Conservation (phyloP, 1,140 invertebrate species). For the Drosophila repleta region DNA sequence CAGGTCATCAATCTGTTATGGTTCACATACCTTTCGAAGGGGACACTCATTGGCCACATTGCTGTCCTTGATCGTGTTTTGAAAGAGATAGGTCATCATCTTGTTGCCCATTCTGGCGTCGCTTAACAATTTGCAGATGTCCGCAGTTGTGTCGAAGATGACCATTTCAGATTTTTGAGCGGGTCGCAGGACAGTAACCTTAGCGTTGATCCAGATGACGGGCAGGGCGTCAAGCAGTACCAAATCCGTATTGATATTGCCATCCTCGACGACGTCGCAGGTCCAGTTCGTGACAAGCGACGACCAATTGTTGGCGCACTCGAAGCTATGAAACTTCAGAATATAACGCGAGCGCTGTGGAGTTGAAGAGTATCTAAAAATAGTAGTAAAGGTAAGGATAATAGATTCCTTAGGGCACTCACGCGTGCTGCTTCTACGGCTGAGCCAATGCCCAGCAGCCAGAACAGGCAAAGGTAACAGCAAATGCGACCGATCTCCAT, state of each 20-base stretch:
- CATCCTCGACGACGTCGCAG: not conserved
- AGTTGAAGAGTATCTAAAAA: too few species aligned
- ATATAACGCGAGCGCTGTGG: conserved; percentile 3
- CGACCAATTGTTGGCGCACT: not conserved
- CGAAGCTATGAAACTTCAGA: conserved; percentile 1
- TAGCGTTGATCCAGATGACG: conserved; percentile 1
- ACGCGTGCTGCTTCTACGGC: not conserved
- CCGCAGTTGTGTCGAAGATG: not conserved
- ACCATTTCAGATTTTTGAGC: conserved; percentile 9
- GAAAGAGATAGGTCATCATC: not conserved
- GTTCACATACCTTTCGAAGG: not conserved
- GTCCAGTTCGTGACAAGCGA: not conserved
- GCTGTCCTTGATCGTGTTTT: conserved; percentile 6
- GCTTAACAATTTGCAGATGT: conserved; percentile 10
- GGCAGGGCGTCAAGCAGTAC: not conserved
- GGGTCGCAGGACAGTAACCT: conserved; percentile 3
- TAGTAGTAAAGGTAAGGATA: too few species aligned
- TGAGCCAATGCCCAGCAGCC: not conserved
- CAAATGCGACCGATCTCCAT: not conserved
- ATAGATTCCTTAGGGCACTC: not conserved
- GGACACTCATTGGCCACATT: conserved; percentile 18
- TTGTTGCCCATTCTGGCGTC: not conserved
- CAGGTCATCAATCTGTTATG: too few species aligned
- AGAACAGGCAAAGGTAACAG: not conserved
- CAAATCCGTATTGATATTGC: not conserved